Conservation (phyloP, 2,888 invertebrate species). For the Xestia ashworthii region DNA sequence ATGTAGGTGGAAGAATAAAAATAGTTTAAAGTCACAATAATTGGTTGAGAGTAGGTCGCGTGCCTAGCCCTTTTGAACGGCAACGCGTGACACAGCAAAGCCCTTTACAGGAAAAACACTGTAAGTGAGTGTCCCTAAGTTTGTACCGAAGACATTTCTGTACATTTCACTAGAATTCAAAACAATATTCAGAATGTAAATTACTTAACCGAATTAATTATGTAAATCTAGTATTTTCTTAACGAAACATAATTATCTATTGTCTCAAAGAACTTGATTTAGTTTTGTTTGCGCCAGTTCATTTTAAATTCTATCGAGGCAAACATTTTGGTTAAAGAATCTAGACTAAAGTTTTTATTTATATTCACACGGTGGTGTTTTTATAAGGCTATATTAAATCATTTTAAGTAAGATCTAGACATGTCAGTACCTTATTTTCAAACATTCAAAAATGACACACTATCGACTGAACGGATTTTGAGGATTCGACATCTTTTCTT, state of each 20-base stretch:
- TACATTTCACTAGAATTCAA: not conserved
- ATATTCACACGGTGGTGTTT: not conserved
- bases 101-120: no score
- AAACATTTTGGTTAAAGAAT: not conserved
- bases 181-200: not conserved
- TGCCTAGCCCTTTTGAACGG: no score
- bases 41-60: no score
- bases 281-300: not conserved
- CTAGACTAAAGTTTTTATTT: not conserved
- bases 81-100: no score
- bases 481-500: no score
- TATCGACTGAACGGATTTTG: no score
- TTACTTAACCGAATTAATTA: not conserved
- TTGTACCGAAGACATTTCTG: not conserved
- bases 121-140: no score
- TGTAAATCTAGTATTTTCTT: slow-evolving; percentile 1
- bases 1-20: no score
- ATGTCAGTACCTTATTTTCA: not conserved
- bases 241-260: not conserved
- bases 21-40: no score
- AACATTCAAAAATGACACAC: no score
- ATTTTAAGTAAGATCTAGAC: not conserved
- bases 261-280: not conserved
- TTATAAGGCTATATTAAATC: not conserved
- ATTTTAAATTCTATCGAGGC: not conserved